These are phyloP conservation scores for Acleris cristana DNA, from an alignment of 2,888 invertebrate species.

Conservation along the genomic window DNA sequence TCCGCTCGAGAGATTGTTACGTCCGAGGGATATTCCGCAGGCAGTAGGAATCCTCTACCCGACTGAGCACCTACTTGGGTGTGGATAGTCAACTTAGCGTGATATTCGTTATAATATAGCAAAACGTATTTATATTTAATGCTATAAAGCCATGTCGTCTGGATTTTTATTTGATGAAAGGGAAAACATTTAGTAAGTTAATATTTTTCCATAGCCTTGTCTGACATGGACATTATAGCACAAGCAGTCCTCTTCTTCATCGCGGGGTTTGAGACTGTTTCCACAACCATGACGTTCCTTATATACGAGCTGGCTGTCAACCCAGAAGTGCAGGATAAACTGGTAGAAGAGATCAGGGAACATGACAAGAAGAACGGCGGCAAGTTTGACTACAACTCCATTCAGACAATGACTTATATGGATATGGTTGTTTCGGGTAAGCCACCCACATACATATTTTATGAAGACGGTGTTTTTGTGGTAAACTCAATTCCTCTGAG, in stretches of 20 bases:
- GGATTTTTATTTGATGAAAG: no score
- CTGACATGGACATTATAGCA: constrained; percentile 68
- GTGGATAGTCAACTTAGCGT: no score
- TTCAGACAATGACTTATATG: constrained; percentile 83
- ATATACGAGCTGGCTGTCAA: constrained; percentile 84
- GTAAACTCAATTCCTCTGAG: no score
- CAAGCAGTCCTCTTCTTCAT: constrained; percentile 82
- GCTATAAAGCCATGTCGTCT: no score
- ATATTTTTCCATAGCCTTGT: constrained; percentile 53
- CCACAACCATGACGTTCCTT: constrained; percentile 74
- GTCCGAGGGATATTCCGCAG: no score
- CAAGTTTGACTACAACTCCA: constrained; percentile 76
- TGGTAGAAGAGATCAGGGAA: constrained; percentile 81
- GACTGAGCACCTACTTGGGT: no score
- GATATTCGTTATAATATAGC: no score
- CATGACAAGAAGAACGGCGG: constrained; percentile 66
- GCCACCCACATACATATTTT: background rate
- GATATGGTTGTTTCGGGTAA: constrained; percentile 85
- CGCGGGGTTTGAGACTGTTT: constrained; percentile 82
- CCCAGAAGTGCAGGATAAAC: constrained; percentile 81
- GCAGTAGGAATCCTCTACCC: no score
- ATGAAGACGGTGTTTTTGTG: background rate
- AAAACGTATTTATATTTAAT: no score
- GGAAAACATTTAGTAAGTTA: background rate
- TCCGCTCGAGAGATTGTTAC: no score